Evolutionary conservation across 2,113 vertebrate species (phyloP).

Genomic region (Panthera leo): DNA sequence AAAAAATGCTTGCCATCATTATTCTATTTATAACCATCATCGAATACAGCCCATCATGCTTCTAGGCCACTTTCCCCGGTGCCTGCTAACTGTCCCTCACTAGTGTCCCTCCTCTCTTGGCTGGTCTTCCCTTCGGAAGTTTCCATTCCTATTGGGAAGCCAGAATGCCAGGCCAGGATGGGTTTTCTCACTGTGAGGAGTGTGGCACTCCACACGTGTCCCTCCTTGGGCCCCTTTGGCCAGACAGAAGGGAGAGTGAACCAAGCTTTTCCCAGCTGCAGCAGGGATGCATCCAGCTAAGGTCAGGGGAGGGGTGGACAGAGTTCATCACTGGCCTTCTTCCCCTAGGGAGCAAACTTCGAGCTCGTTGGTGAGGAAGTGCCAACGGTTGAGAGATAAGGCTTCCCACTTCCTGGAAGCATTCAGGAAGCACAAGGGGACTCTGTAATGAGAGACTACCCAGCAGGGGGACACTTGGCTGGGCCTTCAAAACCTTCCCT

Average conservation of each 20-base stretch:
- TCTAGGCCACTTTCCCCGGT: not conserved
- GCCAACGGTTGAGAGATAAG: not conserved
- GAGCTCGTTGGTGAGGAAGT: conserved; percentile 51
- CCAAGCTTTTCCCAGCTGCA: conserved; percentile 49
- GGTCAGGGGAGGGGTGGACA: not conserved
- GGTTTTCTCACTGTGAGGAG: not conserved
- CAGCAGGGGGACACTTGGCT: conserved; percentile 16
- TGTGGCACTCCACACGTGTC: not conserved
- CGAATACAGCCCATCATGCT: fast-evolving
- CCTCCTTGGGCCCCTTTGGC: conserved; percentile 46
- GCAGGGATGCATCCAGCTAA: not conserved
- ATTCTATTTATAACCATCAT: not conserved
- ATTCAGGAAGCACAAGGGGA: conserved; percentile 11
- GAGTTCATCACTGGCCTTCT: not conserved
- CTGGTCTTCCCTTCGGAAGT: not conserved
- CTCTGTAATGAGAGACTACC: conserved; percentile 60
- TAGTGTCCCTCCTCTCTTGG: not conserved
- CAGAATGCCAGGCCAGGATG: not conserved
- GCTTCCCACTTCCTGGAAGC: not conserved
- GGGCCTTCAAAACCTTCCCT: conserved; percentile 51
- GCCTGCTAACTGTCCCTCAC: not conserved
- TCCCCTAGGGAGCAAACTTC: not conserved
- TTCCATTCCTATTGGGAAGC: not conserved
- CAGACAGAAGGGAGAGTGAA: not conserved
- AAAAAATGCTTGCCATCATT: not conserved